phyloP scores from a whole-genome alignment of 2,888 invertebrate genomes.

The Watsonalla cultraria region DNA sequence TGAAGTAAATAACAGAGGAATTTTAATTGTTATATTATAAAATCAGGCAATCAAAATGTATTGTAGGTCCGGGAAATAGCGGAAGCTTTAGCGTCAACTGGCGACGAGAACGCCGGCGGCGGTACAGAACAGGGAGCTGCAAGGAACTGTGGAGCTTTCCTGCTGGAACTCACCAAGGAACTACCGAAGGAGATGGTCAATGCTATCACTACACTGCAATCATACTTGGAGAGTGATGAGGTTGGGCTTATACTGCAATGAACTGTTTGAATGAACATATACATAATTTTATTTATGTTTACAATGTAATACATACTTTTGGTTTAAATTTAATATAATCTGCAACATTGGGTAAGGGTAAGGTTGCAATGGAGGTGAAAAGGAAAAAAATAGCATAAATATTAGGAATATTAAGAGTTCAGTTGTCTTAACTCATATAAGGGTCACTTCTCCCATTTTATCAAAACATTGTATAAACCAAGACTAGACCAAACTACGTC shows the following conservation, averaged over 20 bases:
- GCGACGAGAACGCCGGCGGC: slow-evolving; percentile 65
- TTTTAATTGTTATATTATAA: neutral
- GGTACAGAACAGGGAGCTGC: slow-evolving; percentile 61
- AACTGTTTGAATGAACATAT: neutral
- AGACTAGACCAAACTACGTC: too few species aligned
- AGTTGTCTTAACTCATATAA: too few species aligned
- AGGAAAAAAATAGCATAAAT: too few species aligned
- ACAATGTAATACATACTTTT: too few species aligned
- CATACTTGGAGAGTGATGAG: slow-evolving; percentile 80
- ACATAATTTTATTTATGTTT: too few species aligned
- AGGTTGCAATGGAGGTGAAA: too few species aligned
- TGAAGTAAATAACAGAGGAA: neutral
- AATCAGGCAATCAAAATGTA: neutral
- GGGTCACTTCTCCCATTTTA: too few species aligned
- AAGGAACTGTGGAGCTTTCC: slow-evolving; percentile 74
- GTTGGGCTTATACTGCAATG: slow-evolving; percentile 27
- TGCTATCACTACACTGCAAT: slow-evolving; percentile 79
- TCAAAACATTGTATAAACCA: too few species aligned
- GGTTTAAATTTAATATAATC: too few species aligned
- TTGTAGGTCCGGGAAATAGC: slow-evolving; percentile 82
- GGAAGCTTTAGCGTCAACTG: slow-evolving; percentile 79
- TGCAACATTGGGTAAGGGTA: too few species aligned
- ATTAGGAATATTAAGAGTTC: too few species aligned
- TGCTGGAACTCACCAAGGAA: slow-evolving; percentile 81
- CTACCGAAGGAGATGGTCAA: slow-evolving; percentile 79